Base-by-base conservation (phyloP, 53 echinoderm and acorn worm species). In the Glandiceps talaboti region DNA sequence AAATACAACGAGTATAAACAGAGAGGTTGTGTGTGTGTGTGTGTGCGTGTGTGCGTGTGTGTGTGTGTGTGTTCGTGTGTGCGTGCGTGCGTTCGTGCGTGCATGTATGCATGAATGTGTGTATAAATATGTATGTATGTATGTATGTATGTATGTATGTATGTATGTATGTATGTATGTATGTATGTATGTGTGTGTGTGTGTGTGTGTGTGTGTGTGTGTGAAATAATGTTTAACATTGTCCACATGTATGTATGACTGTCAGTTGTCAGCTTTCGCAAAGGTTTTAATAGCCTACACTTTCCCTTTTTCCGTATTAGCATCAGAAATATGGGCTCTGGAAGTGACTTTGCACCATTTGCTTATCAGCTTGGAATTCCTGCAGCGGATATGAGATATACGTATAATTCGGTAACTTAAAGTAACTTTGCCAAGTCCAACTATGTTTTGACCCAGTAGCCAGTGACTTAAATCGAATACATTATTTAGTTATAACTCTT, bases 291-390 rank as follows among this genome's bases (percentile, higher is more conserved):
- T n/a, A n/a, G n/a, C n/a, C n/a, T n/a, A 32, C 29, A 32, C 33
- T 83, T 73, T 33, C 76, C 27, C 83, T 75, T 78, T 28, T 82
- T 85, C 74, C 10, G 82, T 1, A 27, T 73, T 84, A 96, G 97
- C 31, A 84, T 88, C 29, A 33, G 79, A 29, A 92, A 93, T 32
- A 76, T 96, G 26, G 97, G 97, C 25, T 92, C 97, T 79, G 92
- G 97, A 14, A 96, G 97, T 82, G 97, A 96, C 74, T 96, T 88
- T 79, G 89, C 90, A 33, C 85, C 92, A n/a, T 96, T 92, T 77
- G 76, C 92, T 27, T 90, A 90, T 27, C 89, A 86, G 27, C 81
- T 96, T 29, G 97, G 97, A 1, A 87, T 96, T 73, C 89, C 97
- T 0, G 83, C 91, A 27, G 84, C 87, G 14, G 92, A 93, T 80